Base-by-base conservation (phyloP, 2,797 vertebrate species). In the Thamnophis elegans region DNA sequence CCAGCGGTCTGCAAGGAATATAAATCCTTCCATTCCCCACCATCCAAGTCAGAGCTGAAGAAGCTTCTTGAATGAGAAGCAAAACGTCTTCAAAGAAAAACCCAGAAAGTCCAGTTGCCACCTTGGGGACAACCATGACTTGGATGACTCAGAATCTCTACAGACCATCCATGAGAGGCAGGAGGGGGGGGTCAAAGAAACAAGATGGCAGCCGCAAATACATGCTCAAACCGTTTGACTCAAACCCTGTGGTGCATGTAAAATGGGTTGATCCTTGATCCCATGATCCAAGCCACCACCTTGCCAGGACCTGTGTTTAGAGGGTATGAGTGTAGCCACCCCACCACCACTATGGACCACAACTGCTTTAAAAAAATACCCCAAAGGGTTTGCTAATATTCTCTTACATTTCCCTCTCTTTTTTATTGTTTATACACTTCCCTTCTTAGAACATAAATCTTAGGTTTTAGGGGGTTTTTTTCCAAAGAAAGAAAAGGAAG, bases 391-490 rank as follows among this genome's bases (percentile, higher is more conserved):
- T 55, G 8, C 28, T 94, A 55, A 22, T 22, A 92, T 93, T 93
- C 93, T 92, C 93, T 88, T 93, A 94, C 94, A 92, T 90, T 58
- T 36, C 36, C 22, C 91, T 88, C 62, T n/a, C 7, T 88, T 96
- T 94, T 94, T 95, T 7, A 94, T 93, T 94, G 91, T 95, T 95
- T 97, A 95, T 97, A 97, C 96, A 97, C 87, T 95, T 96, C 58
- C 96, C 95, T 95, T 96, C 95, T 97, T 95, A 96, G 94, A 94
- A 96, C 95, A 96, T 73, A 95, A 93, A 95, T 95, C 60, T 91
- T 91, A 9, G 62, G 28, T 5, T 11, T 16, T 55, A 4, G 14
- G 62, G 12, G 11, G 95, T 87, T 60, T 22, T 65, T 94, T 87
- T 12, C 60, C 36, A 95, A 94, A 96, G 95, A 93, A 90, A 91